Evolutionary conservation across 1,140 invertebrate genomes (phyloP), one percentile per base, ranked within the genome.

Genomic region (Trachelipus rathkii): DNA sequence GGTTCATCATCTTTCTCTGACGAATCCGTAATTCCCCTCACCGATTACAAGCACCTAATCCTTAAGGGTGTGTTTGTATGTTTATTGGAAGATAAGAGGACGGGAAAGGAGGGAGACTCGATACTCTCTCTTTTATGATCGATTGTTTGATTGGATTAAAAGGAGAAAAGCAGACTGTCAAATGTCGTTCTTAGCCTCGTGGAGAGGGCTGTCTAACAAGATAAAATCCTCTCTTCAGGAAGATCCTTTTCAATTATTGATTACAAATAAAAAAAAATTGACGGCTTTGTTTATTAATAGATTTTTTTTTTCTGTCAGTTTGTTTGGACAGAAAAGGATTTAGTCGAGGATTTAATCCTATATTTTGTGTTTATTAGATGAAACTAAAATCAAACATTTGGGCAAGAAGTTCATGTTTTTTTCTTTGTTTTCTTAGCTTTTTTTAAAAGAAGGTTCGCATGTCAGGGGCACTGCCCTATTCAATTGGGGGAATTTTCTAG

Each of bases 61-160:
- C 50, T 60, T 60, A 19, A 60, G 50, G 50, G 50, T 60, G 50
- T 60, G 50, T 60, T 60, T 60, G 50, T 60, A 60, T 60, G 50
- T 60, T 60, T 60, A 60, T 15, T 13, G 50, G 50, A 19, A 60
- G 50, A 60, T 60, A 60, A 60, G 50, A 60, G 50, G 19, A 19
- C 2, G 19, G 50, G 11, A 60, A 19, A 19, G 8, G 19, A 19
- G 11, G 19, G 50, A 60, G 50, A 19, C 19, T 19, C 50, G 11
- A 15, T 60, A 60, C 19, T 13, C 19, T 13, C 19, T 19, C 50
- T 60, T 60, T 60, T 60, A 60, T 60, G 50, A 60, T 60, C 50
- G 19, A 60, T 60, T 60, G 50, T 60, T 60, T 60, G 50, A 60
- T 60, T 60, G 50, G 50, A 60, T 60, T 60, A 60, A 19, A 60